Evolutionary conservation across 92 coral and sea anemone species (phyloP), one percentile per base, ranked within the genome.

Genomic region (Porites rus): DNA sequence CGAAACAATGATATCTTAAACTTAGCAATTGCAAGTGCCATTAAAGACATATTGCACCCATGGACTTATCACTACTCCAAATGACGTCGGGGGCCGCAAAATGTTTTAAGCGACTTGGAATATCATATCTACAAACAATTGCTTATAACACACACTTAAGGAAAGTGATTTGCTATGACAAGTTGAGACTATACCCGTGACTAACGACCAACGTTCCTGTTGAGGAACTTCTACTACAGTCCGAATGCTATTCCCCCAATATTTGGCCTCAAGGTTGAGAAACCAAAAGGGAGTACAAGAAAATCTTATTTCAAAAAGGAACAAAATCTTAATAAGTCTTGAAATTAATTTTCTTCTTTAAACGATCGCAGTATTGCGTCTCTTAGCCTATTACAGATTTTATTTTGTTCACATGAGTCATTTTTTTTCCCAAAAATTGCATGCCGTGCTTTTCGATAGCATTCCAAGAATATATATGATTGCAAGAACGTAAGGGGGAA

Each of bases 391-490:
- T 10, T 10, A 8, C 14, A 56, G 14, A 56, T 10, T 56, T 10
- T 10, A 56, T 14, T 8, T 10, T 14, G 61, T 11, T 56, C 4
- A 2, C 17, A 38, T 38, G 46, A 38, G 46, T 38, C 46, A 38
- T 56, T 56, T 56, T 54, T 56, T 56, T 56, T 2, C 16, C 61
- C 0, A 14, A 8, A 56, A 8, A 56, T 56, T 56, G 61, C 8
- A 56, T 56, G 61, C 61, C 17, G 16, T 8, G 61, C 61, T 56
- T 56, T 3, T 14, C 12, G 14, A 56, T 14, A 77, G 38, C 17
- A 18, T 77, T 62, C 56, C 81, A 43, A 59, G 80, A 76, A 76
- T 76, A 58, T 59, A 60, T 22, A 76, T 76, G 78, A 51, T 11
- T 54, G 24, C 19, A 74, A 21, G 24, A 1, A 74, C 18, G 9